Conservation (phyloP, 2,888 invertebrate species). For the Epinotia bilunana region DNA sequence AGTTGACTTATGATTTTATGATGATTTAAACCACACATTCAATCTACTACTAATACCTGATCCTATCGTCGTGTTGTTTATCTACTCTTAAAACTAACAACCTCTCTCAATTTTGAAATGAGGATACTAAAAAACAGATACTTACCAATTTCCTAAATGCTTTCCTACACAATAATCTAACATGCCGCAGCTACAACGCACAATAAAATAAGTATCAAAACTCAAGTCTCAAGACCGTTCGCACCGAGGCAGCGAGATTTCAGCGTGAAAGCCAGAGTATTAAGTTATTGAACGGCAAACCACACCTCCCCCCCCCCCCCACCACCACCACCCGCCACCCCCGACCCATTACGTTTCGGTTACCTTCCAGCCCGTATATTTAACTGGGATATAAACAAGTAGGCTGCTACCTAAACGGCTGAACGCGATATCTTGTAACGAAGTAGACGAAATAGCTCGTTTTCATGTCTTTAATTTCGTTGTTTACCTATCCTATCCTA, state of each 20-base stretch:
- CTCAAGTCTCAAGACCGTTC: constrained; percentile 48
- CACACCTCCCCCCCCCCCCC: constrained; percentile 73
- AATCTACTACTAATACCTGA: too few relatives aligned
- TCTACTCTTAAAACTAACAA: too few relatives aligned
- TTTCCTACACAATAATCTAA: too few relatives aligned
- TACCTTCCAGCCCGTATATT: neutral
- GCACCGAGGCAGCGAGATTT: constrained; percentile 74
- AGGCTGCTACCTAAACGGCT: constrained; percentile 32
- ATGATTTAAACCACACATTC: too few relatives aligned
- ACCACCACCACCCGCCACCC: constrained; percentile 54
- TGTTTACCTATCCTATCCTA: too few relatives aligned
- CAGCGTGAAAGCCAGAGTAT: constrained; percentile 84
- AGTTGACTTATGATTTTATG: too few relatives aligned
- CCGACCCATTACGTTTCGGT: constrained; percentile 8
- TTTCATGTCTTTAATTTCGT: too few relatives aligned
- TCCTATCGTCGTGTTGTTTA: too few relatives aligned
- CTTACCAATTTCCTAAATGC: too few relatives aligned
- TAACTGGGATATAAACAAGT: constrained; percentile 40
- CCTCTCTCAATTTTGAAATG: too few relatives aligned
- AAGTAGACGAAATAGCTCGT: constrained; percentile 4
- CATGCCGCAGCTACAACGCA: too few relatives aligned
- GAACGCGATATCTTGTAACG: constrained; percentile 19
- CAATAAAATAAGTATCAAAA: constrained; percentile 60
- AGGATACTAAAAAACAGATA: too few relatives aligned
- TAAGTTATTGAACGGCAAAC: constrained; percentile 85